Conservation (phyloP, 2,888 invertebrate genomes). For the Serrognathus titanus region DNA sequence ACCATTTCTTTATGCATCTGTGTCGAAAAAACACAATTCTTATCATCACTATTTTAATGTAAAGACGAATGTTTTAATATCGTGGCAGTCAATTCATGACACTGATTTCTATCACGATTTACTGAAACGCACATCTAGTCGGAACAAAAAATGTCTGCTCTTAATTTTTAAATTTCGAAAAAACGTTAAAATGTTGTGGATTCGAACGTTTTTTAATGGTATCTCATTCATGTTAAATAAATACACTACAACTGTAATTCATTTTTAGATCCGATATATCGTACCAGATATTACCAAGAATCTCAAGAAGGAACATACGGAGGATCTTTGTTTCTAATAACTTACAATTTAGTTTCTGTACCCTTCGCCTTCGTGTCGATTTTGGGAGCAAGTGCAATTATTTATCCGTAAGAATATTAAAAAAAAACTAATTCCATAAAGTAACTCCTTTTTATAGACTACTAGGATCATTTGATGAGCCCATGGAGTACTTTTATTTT, state of each 20-base stretch:
- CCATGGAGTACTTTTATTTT: constrained; percentile 64
- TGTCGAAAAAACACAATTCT: no score
- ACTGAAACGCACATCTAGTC: no score
- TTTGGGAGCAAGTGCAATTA: constrained; percentile 66
- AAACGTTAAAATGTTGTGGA: no score
- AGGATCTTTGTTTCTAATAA: constrained; percentile 77
- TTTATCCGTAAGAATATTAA: constrained; percentile 62
- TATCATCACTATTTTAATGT: no score
- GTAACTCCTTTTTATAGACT: constrained; percentile 46
- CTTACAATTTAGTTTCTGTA: constrained; percentile 76
- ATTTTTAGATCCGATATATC: constrained; percentile 67
- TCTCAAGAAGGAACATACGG: constrained; percentile 85
- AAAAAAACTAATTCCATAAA: background rate
- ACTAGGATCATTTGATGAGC: constrained; percentile 55
- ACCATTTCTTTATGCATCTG: no score
- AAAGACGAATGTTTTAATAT: no score
- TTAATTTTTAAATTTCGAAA: no score
- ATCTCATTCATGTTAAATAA: no score
- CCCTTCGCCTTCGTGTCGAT: constrained; percentile 79
- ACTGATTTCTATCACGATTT: no score
- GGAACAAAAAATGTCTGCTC: no score
- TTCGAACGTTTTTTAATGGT: no score
- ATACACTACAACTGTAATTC: background rate
- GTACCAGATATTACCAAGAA: constrained; percentile 92
- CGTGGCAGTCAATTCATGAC: no score